Base-by-base conservation (phyloP, 2,888 invertebrate species). In the Eilema sororculum region DNA sequence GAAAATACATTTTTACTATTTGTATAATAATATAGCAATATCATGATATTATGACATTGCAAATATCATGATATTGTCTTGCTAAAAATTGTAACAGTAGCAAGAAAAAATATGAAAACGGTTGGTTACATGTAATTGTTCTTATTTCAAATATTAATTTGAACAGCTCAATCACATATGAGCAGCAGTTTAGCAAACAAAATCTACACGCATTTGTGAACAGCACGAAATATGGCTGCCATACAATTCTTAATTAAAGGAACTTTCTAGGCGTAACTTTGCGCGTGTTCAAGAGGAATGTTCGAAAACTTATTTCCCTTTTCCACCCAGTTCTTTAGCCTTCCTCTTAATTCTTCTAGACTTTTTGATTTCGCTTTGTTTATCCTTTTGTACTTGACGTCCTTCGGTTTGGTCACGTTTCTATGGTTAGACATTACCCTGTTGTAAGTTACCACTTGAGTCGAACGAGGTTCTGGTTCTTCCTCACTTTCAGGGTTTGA, bases 321-420 rank as follows among this genome's bases (percentile, higher is more conserved):
- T 69, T 98, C 98, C 52, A 98, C 98, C 97, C 98, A 98, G 89
- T 97, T 98, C 95, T 97, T 97, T 87, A 98, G 95, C 76, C 98
- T 96, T 0, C 98, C 98, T 4, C 98, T 93, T 71, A 98, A 88
- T 86, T 98, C 98, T 84, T 98, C 98, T 78, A 98, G 93, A 84
- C 98, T 98, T 92, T 98, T 98, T 74, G 98, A 98, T 89, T 98
- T 98, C 8, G 98, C 98, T 89, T 98, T 98, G 89, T 98, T 98
- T 90, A 98, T 98, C 86, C 98, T 96, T 90, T 98, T 98, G 93
- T 98, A 98, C 92, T 98, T 98, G 46, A 98, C 98, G 89, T 98
- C 98, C 93, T 98, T 98, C 77, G 98, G 98, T 89, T 98, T 98
- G 8, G 98, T 98, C 66, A 98, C 98, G 67, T 98, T 98, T 77